Evolutionary conservation across 2,888 invertebrate genomes (phyloP).

Genomic region (Drosophila mimetica): DNA sequence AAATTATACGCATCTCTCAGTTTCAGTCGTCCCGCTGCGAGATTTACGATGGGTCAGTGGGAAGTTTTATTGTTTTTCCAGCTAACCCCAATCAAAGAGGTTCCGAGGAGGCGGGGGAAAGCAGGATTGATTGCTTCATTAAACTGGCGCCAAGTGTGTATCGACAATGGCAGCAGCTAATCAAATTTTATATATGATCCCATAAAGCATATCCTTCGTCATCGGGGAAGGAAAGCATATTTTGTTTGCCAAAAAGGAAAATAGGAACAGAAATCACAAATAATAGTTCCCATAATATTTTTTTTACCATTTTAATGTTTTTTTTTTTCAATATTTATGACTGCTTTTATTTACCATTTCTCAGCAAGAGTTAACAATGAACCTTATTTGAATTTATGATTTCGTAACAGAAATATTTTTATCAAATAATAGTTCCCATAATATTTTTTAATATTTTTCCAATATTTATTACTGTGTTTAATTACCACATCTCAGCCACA

Average conservation of each 20-base stretch:
- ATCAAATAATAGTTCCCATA: too few relatives aligned
- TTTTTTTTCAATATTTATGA: too few relatives aligned
- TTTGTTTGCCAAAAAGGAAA: not conserved
- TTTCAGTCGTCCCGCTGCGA: conserved; percentile 50
- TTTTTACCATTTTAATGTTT: not conserved
- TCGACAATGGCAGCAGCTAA: conserved; percentile 66
- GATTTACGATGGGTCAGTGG: conserved; percentile 75
- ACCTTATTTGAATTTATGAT: too few relatives aligned
- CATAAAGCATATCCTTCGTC: conserved; percentile 25
- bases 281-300: not conserved
- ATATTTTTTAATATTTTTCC: too few relatives aligned
- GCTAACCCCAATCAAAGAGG: conserved; percentile 15
- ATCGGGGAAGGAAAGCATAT: not conserved
- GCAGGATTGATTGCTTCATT: conserved; percentile 46
- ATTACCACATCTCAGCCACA: too few relatives aligned
- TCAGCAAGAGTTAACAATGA: not conserved
- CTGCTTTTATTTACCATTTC: not conserved
- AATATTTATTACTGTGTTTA: too few relatives aligned
- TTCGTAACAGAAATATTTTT: too few relatives aligned
- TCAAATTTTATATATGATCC: conserved; percentile 58
- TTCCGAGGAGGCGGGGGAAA: conserved; percentile 1
- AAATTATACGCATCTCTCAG: conserved; percentile 54
- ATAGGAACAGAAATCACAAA: too few relatives aligned
- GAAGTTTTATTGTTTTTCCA: conserved; percentile 67
- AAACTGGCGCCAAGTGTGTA: conserved; percentile 50